Conservation (phyloP, 2,113 vertebrate genomes). For the Aegithalos caudatus region DNA sequence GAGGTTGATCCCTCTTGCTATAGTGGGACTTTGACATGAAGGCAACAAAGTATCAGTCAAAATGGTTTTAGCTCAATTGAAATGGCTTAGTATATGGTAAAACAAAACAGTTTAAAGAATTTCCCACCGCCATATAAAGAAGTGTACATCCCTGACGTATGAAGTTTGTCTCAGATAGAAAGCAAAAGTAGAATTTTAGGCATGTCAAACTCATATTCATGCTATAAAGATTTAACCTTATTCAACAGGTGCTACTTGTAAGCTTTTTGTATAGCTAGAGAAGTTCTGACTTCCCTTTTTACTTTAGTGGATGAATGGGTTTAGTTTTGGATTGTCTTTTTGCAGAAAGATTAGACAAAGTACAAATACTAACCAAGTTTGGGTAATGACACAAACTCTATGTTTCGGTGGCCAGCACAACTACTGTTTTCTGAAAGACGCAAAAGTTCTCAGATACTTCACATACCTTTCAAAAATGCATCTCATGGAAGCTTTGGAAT, state of each 20-base stretch:
- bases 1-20: accelerated
- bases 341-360: neutral
- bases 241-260: neutral
- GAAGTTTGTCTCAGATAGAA: neutral
- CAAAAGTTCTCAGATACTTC: neutral
- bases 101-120: neutral
- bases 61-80: neutral
- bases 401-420: neutral
- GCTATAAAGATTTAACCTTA: neutral
- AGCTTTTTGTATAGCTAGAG: neutral
- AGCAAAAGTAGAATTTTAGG: neutral
- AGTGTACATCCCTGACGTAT: neutral
- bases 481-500: neutral
- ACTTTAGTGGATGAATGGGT: neutral
- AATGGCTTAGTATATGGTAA: neutral
- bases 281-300: neutral
- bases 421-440: neutral
- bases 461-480: neutral
- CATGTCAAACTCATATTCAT: accelerated
- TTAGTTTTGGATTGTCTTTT: neutral
- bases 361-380: neutral
- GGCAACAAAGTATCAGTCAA: neutral
- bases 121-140: neutral
- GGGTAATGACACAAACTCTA: neutral
- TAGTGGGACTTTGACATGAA: neutral